Conservation (phyloP, 2,113 vertebrate species). For the Globicephala melas region DNA sequence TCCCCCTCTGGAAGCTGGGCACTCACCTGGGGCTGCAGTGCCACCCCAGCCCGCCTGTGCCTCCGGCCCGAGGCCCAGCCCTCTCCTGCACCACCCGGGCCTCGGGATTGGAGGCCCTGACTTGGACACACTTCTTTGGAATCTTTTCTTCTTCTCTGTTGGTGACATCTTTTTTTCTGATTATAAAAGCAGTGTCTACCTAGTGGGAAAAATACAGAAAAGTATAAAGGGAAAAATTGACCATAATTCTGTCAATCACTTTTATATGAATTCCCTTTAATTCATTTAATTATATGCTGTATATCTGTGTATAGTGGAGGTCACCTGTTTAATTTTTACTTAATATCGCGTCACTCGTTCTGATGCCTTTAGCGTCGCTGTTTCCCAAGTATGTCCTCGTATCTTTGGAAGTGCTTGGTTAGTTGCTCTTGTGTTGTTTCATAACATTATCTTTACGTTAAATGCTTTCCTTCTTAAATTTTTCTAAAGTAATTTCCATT, state of each 20-base stretch:
- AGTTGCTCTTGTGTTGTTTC: background rate
- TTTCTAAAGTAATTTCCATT: background rate
- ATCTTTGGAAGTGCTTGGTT: background rate
- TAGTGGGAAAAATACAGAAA: background rate
- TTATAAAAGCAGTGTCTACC: background rate
- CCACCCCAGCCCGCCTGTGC: background rate
- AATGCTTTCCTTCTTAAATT: background rate
- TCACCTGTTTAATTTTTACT: background rate
- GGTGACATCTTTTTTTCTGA: background rate
- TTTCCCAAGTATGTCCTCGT: background rate
- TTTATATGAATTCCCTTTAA: background rate
- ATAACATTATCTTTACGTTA: background rate
- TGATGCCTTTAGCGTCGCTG: background rate
- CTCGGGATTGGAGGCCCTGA: background rate
- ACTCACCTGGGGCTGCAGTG: background rate
- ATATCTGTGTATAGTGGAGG: background rate
- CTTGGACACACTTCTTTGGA: background rate
- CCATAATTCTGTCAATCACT: background rate
- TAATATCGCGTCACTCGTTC: background rate
- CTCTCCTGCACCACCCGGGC: background rate
- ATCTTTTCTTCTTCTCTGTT: background rate
- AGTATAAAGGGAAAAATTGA: background rate
- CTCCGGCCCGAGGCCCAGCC: background rate
- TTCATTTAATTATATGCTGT: background rate
- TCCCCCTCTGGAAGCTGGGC: background rate